A percentile compares a stretch with the other conserved stretches of the same genome.
These are phyloP conservation scores for Phoxinus phoxinus DNA, from an alignment of 2,113 vertebrate genomes.

Conservation along the genomic window DNA sequence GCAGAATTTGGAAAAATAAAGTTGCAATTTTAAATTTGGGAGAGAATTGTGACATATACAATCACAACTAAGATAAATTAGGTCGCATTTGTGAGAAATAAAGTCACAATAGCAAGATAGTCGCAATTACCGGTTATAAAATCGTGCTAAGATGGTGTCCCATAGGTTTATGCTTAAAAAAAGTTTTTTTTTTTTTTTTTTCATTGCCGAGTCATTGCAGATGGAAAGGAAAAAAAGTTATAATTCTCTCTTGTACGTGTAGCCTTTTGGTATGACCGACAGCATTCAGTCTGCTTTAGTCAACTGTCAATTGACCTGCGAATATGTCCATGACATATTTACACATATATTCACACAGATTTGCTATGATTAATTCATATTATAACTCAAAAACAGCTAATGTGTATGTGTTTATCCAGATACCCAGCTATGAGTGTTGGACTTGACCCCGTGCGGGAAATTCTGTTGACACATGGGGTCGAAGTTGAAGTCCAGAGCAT, in stretches of 20 bases:
- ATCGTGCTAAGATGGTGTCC: neutral
- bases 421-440: conserved; percentile 93
- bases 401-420: conserved; percentile 78
- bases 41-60: neutral
- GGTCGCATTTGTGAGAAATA: neutral
- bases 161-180: too few species aligned
- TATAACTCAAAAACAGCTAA: conserved; percentile 36
- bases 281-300: neutral
- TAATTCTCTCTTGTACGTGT: conserved; percentile 1
- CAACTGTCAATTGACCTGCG: neutral
- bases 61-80: neutral
- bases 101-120: neutral
- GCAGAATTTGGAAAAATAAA: neutral
- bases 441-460: conserved; percentile 91
- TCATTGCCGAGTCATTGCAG: neutral
- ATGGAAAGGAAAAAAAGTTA: neutral
- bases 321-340: conserved; percentile 1
- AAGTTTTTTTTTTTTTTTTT: too few species aligned
- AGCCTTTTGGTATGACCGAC: neutral
- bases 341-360: neutral
- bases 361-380: neutral
- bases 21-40: neutral
- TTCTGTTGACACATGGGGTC: conserved; percentile 89
- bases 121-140: neutral
- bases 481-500: conserved; percentile 96